Percentiles rank a stretch among this genome's conserved stretches.
Conservation (phyloP, 2,888 invertebrate species). For the Cloeon dipterum region DNA sequence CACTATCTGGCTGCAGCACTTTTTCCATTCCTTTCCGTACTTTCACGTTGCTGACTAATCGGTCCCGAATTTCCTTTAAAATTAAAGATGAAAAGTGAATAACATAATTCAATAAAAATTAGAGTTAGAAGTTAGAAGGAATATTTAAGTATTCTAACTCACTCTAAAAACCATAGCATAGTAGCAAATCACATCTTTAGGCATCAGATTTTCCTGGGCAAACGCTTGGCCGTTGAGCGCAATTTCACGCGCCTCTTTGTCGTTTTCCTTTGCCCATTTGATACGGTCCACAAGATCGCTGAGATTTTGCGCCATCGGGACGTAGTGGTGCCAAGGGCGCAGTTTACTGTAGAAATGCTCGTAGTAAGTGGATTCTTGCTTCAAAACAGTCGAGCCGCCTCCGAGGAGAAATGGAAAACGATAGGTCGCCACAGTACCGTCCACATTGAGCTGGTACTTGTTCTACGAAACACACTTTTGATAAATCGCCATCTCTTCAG, state of each 20-base stretch:
- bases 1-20: conserved; percentile 21
- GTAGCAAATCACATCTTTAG: conserved; percentile 72
- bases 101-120: neutral
- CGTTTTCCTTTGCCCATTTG: conserved; percentile 51
- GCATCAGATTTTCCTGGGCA: conserved; percentile 53
- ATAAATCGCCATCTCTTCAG: neutral
- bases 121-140: neutral
- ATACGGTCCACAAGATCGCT: conserved; percentile 58
- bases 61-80: conserved; percentile 48
- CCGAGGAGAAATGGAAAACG: conserved; percentile 75
- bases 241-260: conserved; percentile 38
- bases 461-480: conserved; percentile 30
- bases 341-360: conserved; percentile 79
- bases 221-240: conserved; percentile 41
- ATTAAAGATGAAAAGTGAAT: conserved; percentile 8
- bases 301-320: conserved; percentile 59
- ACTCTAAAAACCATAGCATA: conserved; percentile 47
- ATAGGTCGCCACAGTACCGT: conserved; percentile 94
- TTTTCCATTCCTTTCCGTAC: conserved; percentile 38
- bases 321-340: conserved; percentile 52
- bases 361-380: conserved; percentile 83
- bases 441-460: conserved; percentile 83
- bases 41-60: conserved; percentile 28
- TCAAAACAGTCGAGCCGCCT: conserved; percentile 70
- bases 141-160: too few relatives aligned